These are phyloP conservation scores for Cotesia chilonis DNA, from an alignment of 1,140 invertebrate species.

Conservation along the genomic window DNA sequence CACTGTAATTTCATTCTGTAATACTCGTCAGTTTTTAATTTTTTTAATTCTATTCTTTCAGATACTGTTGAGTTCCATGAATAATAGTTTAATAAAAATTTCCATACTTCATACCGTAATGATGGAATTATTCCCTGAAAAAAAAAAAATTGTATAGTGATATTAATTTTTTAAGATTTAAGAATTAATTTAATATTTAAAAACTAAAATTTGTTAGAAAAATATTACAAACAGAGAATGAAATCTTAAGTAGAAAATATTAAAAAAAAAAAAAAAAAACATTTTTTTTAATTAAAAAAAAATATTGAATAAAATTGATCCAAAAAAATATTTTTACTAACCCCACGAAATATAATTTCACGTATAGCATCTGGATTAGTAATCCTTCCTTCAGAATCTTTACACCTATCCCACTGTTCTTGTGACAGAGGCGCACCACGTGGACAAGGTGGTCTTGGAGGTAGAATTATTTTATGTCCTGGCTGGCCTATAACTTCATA, in stretches of 20 bases:
- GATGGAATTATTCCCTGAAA: conserved; percentile 74
- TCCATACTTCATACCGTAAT: conserved; percentile 91
- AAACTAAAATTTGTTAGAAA: too few species aligned
- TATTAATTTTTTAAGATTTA: too few species aligned
- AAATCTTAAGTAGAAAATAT: background rate
- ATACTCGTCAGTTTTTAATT: conserved; percentile 86
- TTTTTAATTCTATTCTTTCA: conserved; percentile 75
- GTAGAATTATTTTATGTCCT: conserved; percentile 64
- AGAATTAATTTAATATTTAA: too few species aligned
- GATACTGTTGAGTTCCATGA: conserved; percentile 82
- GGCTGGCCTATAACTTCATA: conserved; percentile 74
- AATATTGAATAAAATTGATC: conserved; percentile 13
- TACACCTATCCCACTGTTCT: conserved; percentile 81
- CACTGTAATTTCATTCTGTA: conserved; percentile 97
- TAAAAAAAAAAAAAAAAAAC: too few species aligned
- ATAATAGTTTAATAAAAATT: conserved; percentile 91
- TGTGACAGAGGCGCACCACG: conserved; percentile 73
- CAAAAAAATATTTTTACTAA: conserved; percentile 63
- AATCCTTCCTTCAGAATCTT: conserved; percentile 81
- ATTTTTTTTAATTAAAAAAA: background rate
- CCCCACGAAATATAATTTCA: conserved; percentile 89
- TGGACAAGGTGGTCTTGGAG: conserved; percentile 66
- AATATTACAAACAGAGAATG: too few species aligned
- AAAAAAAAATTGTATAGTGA: background rate
- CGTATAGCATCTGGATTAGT: conserved; percentile 75